Evolutionary conservation across 2,888 invertebrate species (phyloP).

Genomic region (Xestia ashworthii): DNA sequence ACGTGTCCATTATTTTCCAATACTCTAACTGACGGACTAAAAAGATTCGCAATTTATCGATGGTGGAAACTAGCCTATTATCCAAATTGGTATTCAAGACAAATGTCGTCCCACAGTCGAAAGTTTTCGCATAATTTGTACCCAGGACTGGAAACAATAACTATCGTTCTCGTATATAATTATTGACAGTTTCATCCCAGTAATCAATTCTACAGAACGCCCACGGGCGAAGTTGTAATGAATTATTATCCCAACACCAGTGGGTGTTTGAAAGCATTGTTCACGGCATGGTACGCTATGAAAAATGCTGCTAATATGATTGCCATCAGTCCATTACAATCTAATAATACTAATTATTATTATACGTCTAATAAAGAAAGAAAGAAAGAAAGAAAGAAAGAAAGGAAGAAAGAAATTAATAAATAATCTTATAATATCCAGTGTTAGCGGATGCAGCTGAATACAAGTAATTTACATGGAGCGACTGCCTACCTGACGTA

Average conservation of each 20-base stretch:
- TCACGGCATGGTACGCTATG: background rate
- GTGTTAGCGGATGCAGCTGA: background rate
- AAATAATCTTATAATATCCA: no score
- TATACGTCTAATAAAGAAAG: no score
- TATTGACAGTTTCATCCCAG: constrained; percentile 5
- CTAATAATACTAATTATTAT: background rate
- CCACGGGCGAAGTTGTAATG: background rate
- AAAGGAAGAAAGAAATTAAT: no score
- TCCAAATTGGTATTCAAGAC: constrained; percentile 2
- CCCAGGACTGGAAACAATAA: constrained; percentile 23
- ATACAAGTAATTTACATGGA: no score
- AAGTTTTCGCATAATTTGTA: constrained; percentile 42
- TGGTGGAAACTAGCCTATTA: no score
- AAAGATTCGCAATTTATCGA: no score
- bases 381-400: no score
- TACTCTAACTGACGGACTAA: no score
- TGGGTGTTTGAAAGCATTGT: background rate
- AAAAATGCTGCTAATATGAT: background rate
- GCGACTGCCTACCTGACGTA: background rate
- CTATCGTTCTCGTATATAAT: background rate
- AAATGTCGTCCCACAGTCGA: background rate
- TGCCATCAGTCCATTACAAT: background rate
- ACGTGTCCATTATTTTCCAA: no score
- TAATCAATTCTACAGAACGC: background rate
- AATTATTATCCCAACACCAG: background rate